These are phyloP conservation scores for Glaucopsyche alexis DNA, from an alignment of 2,888 invertebrate species.

Conservation along the genomic window DNA sequence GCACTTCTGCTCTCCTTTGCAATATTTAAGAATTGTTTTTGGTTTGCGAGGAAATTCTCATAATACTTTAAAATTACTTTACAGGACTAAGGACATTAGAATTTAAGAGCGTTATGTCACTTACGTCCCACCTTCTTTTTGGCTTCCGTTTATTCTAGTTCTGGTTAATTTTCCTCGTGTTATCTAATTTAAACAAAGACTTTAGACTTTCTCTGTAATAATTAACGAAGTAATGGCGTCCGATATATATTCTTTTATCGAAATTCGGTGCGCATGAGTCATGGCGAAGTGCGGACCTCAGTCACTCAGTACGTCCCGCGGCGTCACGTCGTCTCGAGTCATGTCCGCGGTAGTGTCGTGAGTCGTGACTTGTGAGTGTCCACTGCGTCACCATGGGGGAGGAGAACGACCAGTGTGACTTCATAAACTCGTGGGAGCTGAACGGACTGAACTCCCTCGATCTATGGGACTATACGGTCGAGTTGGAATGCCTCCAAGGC, in stretches of 20 bases:
- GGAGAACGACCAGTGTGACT: slow-evolving; percentile 69
- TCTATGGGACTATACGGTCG: slow-evolving; percentile 92
- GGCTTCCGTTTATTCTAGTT: background rate
- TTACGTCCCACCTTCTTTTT: too few species aligned
- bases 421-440: slow-evolving; percentile 75
- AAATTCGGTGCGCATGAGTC: slow-evolving; percentile 5
- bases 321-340: background rate
- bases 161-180: background rate
- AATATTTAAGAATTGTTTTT: background rate
- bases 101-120: too few species aligned
- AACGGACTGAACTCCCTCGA: slow-evolving; percentile 85
- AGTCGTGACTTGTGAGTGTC: slow-evolving; percentile 45
- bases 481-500: slow-evolving; percentile 88
- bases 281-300: background rate
- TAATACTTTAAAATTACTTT: background rate
- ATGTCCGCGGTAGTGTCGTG: slow-evolving; percentile 43
- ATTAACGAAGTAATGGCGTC: background rate
- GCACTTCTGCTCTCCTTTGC: background rate
- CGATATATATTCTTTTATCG: slow-evolving; percentile 7
- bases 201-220: slow-evolving; percentile 5
- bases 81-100: too few species aligned
- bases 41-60: background rate
- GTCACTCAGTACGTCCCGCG: background rate
- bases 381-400: slow-evolving; percentile 59
- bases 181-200: background rate